Percentiles rank a stretch among this genome's conserved stretches.
Conservation (phyloP, 2,888 invertebrate species). For the Yponomeuta cagnagella region DNA sequence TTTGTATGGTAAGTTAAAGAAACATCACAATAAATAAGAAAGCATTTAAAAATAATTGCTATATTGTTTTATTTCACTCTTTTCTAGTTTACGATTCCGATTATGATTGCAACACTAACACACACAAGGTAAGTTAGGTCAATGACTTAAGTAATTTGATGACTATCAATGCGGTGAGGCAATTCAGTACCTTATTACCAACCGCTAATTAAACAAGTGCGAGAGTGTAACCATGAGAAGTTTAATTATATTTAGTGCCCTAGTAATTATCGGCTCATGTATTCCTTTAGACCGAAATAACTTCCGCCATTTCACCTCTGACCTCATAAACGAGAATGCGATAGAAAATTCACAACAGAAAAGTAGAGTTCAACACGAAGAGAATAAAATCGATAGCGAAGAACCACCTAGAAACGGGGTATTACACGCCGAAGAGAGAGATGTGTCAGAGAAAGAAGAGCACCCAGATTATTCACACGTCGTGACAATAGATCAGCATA, state of each 20-base stretch:
- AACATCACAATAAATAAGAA: conserved; percentile 30
- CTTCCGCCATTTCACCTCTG: background rate
- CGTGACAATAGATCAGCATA: background rate
- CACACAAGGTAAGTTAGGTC: background rate
- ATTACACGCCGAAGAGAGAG: no score
- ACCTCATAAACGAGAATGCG: background rate
- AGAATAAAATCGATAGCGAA: background rate
- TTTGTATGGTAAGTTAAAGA: conserved; percentile 15
- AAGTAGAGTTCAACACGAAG: no score
- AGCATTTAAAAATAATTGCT: conserved; percentile 23
- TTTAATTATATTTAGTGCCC: background rate
- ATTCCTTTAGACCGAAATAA: background rate
- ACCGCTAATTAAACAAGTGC: background rate
- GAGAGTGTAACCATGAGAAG: background rate
- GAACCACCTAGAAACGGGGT: background rate
- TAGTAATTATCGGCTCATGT: background rate
- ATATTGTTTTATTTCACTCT: background rate
- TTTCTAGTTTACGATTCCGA: background rate
- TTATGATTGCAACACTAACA: background rate
- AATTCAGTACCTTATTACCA: background rate
- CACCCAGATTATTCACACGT: background rate
- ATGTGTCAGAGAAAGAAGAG: background rate
- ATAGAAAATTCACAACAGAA: no score
- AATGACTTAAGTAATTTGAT: conserved; percentile 8
- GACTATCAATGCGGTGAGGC: background rate